Conservation (phyloP, 2,888 invertebrate species). For the Cerastis leucographa region DNA sequence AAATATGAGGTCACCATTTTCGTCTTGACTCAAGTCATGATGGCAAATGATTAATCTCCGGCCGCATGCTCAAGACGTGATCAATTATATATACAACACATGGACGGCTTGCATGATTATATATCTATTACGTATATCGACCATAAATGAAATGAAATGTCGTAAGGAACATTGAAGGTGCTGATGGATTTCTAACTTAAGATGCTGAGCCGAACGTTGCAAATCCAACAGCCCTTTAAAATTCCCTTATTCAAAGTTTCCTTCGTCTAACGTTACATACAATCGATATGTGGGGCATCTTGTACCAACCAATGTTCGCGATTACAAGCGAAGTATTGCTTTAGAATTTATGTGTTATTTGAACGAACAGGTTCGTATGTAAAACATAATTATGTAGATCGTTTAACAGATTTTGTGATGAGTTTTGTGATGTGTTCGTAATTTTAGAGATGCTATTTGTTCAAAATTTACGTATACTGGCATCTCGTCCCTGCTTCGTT, state of each 20-base stretch:
- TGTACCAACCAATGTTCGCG: neutral
- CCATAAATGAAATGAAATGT: neutral
- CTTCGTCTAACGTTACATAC: neutral
- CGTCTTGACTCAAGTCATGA: slow-evolving; percentile 59
- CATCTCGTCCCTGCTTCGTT: neutral
- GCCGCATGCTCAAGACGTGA: slow-evolving; percentile 76
- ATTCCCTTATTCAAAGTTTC: neutral
- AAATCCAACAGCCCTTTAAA: neutral
- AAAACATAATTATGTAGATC: neutral
- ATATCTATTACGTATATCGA: neutral
- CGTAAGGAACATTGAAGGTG: neutral
- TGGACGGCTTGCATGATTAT: slow-evolving; percentile 24
- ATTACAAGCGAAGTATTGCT: neutral
- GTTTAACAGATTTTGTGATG: neutral
- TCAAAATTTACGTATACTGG: neutral
- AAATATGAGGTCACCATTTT: slow-evolving; percentile 45
- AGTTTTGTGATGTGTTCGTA: neutral
- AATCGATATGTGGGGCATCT: slow-evolving; percentile 34
- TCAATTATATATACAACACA: slow-evolving; percentile 76
- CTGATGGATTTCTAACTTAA: neutral
- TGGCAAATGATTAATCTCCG: slow-evolving; percentile 84
- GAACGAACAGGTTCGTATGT: neutral
- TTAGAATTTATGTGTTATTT: neutral
- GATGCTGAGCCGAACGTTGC: neutral
- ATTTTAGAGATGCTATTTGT: neutral